phyloP scores from a whole-genome alignment of 2,888 invertebrate species.

The Drosophila hawaiiensis region DNA sequence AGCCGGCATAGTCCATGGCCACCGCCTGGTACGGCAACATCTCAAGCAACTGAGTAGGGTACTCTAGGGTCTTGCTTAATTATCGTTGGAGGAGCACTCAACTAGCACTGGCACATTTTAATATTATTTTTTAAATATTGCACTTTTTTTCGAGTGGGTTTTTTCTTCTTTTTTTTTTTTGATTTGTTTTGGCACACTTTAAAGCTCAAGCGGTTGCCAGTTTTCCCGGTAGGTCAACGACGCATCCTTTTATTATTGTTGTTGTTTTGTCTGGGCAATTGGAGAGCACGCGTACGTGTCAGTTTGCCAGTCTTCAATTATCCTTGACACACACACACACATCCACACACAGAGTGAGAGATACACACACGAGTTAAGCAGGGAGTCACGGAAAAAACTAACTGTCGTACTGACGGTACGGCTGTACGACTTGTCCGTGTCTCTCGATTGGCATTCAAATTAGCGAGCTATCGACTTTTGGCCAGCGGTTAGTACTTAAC shows the following conservation, averaged over 20 bases:
- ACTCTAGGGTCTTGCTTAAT: background rate
- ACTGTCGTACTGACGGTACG: slow-evolving; percentile 23
- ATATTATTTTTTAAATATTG: slow-evolving; percentile 20
- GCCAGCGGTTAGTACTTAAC: slow-evolving; percentile 63
- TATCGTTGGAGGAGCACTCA: slow-evolving; percentile 16
- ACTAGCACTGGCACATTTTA: slow-evolving; percentile 61
- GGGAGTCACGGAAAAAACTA: slow-evolving; percentile 52
- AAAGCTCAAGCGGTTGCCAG: background rate
- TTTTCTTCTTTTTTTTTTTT: background rate
- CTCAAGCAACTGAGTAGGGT: background rate
- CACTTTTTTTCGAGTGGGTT: slow-evolving; percentile 28
- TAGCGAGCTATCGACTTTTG: slow-evolving; percentile 67
- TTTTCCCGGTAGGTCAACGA: slow-evolving; percentile 59
- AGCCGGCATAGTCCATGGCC: slow-evolving; percentile 93
- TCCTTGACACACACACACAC: slow-evolving; percentile 56
- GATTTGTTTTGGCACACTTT: slow-evolving; percentile 57
- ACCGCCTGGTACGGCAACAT: slow-evolving; percentile 96
- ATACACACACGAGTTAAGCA: slow-evolving; percentile 2
- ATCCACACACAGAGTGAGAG: background rate
- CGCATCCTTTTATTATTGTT: slow-evolving; percentile 52
- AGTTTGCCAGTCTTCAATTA: slow-evolving; percentile 70
- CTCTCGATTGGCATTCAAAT: slow-evolving; percentile 80
- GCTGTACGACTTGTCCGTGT: slow-evolving; percentile 22
- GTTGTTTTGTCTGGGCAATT: slow-evolving; percentile 49
- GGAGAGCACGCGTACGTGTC: slow-evolving; percentile 73